Conservation (phyloP, 92 coral and sea anemone species). For the Actinostola sp. region DNA sequence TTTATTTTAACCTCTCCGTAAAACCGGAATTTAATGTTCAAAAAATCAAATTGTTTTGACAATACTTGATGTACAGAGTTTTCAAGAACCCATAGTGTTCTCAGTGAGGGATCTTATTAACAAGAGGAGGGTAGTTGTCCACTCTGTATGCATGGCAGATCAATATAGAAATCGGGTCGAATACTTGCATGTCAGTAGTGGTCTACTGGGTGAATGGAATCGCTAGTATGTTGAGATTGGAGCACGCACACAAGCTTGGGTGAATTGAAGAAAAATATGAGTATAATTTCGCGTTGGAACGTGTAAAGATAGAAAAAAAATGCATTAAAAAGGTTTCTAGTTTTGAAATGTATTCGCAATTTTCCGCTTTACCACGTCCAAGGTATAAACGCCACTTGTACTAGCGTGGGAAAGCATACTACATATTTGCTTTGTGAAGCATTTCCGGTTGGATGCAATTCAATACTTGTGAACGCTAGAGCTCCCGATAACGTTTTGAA, state of each 20-base stretch:
- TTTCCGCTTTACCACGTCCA: constrained; percentile 2
- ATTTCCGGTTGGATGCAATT: constrained; percentile 5
- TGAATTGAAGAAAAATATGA: neutral
- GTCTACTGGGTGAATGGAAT: too few species aligned
- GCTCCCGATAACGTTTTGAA: too few species aligned
- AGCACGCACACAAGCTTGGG: too few species aligned
- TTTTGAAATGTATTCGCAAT: constrained; percentile 4
- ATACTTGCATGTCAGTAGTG: too few species aligned
- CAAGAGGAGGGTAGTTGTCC: too few species aligned
- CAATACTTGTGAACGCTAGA: neutral
- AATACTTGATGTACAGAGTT: too few species aligned
- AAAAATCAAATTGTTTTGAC: too few species aligned
- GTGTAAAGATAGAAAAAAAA: neutral
- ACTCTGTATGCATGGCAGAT: too few species aligned
- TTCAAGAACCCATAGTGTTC: too few species aligned
- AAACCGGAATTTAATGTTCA: neutral
- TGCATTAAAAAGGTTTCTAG: neutral
- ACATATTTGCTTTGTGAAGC: constrained; percentile 1
- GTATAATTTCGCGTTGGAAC: neutral
- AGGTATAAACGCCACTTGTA: neutral
- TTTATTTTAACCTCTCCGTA: neutral
- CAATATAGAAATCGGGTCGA: too few species aligned
- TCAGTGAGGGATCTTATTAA: too few species aligned
- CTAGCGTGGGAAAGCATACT: constrained; percentile 24
- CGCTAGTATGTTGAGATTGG: too few species aligned